phyloP scores from a whole-genome alignment of 1,140 invertebrate species.

The Neodiprion pinetum region DNA sequence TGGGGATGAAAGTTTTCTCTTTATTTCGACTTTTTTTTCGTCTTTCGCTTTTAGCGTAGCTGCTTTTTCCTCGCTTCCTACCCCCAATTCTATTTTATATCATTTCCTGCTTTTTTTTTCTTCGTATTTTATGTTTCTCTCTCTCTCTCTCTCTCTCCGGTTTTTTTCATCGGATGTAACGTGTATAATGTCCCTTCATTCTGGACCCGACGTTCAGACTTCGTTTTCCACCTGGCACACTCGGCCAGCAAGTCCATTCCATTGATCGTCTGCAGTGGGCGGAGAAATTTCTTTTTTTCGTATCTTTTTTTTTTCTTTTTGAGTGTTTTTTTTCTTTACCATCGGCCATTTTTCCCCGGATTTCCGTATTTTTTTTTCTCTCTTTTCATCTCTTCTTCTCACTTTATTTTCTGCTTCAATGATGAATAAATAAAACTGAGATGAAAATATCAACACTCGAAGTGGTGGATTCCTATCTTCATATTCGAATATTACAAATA shows the following conservation, averaged over 20 bases:
- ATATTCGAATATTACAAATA: too few relatives aligned
- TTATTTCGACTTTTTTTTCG: slow-evolving; percentile 15
- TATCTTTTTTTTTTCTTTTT: slow-evolving; percentile 13
- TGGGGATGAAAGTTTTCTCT: background rate
- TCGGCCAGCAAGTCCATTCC: slow-evolving; percentile 14
- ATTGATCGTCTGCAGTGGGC: slow-evolving; percentile 12
- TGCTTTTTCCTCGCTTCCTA: background rate
- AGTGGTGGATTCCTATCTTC: too few relatives aligned
- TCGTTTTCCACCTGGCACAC: background rate
- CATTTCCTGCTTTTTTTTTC: background rate
- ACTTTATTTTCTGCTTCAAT: background rate
- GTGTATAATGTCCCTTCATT: background rate
- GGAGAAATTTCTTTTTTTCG: slow-evolving; percentile 26
- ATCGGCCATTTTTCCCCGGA: background rate
- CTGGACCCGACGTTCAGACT: background rate
- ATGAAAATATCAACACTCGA: background rate
- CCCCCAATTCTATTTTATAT: slow-evolving; percentile 9
- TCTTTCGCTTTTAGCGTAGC: background rate
- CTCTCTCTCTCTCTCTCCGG: background rate
- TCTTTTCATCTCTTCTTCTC: background rate
- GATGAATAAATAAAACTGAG: slow-evolving; percentile 7
- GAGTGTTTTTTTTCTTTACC: background rate
- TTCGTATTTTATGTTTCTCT: slow-evolving; percentile 5
- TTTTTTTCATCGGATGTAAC: background rate
- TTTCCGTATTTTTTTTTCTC: slow-evolving; percentile 6